phyloP scores from a whole-genome alignment of 1,140 invertebrate species.

The Pectinophora gossypiella region DNA sequence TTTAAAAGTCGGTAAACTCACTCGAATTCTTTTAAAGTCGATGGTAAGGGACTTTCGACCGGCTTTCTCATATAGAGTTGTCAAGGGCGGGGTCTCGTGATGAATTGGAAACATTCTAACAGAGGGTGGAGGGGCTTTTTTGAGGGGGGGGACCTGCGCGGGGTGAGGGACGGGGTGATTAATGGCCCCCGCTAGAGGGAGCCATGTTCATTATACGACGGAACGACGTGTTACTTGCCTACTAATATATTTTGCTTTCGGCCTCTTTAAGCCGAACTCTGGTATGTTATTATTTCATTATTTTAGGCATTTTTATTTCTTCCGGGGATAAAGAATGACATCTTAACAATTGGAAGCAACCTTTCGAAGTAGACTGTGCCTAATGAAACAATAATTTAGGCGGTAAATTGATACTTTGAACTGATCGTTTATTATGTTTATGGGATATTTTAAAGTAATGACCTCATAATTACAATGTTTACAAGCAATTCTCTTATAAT shows the following conservation, averaged over 20 bases:
- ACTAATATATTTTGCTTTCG: constrained; percentile 70
- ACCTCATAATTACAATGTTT: not conserved
- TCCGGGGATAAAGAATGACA: constrained; percentile 60
- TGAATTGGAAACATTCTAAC: constrained; percentile 68
- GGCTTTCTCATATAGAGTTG: constrained; percentile 71
- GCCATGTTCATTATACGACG: constrained; percentile 72
- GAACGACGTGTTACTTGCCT: constrained; percentile 70
- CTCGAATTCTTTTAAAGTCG: too few species aligned
- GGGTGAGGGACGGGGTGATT: constrained; percentile 53
- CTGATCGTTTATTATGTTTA: not conserved
- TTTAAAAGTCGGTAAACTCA: too few species aligned
- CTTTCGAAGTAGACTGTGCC: constrained; percentile 35
- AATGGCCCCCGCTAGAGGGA: constrained; percentile 60
- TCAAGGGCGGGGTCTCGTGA: constrained; percentile 75
- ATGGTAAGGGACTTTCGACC: too few species aligned
- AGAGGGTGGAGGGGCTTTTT: constrained; percentile 47
- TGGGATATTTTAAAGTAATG: not conserved
- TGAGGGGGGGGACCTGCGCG: constrained; percentile 44
- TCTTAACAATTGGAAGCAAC: constrained; percentile 38
- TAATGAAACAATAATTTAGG: constrained; percentile 32
- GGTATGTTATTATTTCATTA: constrained; percentile 65
- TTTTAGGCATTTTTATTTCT: constrained; percentile 68
- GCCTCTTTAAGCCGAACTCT: constrained; percentile 32
- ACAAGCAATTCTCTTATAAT: not conserved
- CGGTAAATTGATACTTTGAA: constrained; percentile 29